Percentiles rank a stretch among this genome's conserved stretches.
phyloP scores from a whole-genome alignment of 2,888 invertebrate genomes.

The Axea sp. region DNA sequence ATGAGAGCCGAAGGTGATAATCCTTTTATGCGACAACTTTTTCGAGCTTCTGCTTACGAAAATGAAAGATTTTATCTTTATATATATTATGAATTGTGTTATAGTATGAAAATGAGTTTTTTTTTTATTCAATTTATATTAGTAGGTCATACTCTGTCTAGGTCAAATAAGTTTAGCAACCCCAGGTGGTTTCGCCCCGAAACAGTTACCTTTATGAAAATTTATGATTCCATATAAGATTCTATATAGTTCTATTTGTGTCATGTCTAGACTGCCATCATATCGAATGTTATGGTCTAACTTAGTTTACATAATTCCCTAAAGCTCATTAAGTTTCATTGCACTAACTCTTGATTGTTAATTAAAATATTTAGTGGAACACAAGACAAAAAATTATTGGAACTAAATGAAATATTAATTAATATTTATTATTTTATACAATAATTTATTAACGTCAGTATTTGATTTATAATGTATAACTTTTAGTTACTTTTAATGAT shows the following conservation, averaged over 20 bases:
- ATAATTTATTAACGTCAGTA: no score
- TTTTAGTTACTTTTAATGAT: no score
- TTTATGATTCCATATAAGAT: slow-evolving; percentile 47
- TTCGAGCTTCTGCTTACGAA: slow-evolving; percentile 8
- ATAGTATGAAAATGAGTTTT: slow-evolving; percentile 33
- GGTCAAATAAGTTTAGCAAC: slow-evolving; percentile 36
- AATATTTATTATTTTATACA: no score
- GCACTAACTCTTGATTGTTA: not conserved
- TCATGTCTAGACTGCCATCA: slow-evolving; percentile 37
- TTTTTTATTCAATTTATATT: slow-evolving; percentile 35
- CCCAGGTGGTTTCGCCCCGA: slow-evolving; percentile 37
- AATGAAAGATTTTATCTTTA: slow-evolving; percentile 41
- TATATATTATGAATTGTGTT: slow-evolving; percentile 25
- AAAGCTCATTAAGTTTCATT: slow-evolving; percentile 30
- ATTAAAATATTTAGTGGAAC: no score
- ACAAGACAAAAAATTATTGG: no score
- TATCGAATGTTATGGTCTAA: slow-evolving; percentile 41
- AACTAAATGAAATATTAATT: no score
- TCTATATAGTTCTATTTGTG: slow-evolving; percentile 27
- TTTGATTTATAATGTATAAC: no score
- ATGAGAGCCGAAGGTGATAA: slow-evolving; percentile 34
- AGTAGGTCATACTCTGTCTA: slow-evolving; percentile 40
- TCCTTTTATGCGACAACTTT: slow-evolving; percentile 39
- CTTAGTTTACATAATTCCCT: slow-evolving; percentile 43
- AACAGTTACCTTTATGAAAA: slow-evolving; percentile 51